Conservation (phyloP, 2,113 vertebrate species). For the Cebus imitator region DNA sequence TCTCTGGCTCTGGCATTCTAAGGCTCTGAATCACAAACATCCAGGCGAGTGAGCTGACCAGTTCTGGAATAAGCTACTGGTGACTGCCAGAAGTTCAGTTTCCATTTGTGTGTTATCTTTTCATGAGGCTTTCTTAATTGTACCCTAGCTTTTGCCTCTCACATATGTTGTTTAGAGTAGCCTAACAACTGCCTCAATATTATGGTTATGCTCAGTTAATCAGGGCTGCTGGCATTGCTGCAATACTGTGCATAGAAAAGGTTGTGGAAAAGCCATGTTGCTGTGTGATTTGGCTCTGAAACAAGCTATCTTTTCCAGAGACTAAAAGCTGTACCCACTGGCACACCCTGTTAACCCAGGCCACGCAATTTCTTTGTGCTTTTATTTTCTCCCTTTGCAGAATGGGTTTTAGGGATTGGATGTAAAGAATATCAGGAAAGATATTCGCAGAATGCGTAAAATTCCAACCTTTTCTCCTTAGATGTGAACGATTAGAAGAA, state of each 20-base stretch:
- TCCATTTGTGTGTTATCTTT: background rate
- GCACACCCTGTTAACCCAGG: background rate
- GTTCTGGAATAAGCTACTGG: background rate
- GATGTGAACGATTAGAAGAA: constrained; percentile 97
- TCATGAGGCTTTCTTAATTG: background rate
- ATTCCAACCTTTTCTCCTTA: constrained; percentile 73
- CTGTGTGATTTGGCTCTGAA: background rate
- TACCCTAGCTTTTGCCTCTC: background rate
- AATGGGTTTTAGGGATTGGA: background rate
- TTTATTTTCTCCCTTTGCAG: constrained; percentile 16
- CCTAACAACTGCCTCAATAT: background rate
- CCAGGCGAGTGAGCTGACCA: background rate
- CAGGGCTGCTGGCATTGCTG: background rate
- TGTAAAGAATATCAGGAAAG: constrained; percentile 28
- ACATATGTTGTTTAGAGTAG: background rate
- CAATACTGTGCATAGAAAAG: background rate
- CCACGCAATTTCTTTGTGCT: background rate
- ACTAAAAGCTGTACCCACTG: background rate
- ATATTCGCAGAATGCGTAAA: background rate
- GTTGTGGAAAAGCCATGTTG: background rate
- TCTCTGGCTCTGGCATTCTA: background rate
- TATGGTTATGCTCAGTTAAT: background rate
- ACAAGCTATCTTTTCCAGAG: background rate
- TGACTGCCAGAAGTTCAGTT: background rate
- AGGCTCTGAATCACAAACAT: background rate